Evolutionary conservation across 2,888 invertebrate genomes (phyloP).

Genomic region (Athripsodes cinereus): DNA sequence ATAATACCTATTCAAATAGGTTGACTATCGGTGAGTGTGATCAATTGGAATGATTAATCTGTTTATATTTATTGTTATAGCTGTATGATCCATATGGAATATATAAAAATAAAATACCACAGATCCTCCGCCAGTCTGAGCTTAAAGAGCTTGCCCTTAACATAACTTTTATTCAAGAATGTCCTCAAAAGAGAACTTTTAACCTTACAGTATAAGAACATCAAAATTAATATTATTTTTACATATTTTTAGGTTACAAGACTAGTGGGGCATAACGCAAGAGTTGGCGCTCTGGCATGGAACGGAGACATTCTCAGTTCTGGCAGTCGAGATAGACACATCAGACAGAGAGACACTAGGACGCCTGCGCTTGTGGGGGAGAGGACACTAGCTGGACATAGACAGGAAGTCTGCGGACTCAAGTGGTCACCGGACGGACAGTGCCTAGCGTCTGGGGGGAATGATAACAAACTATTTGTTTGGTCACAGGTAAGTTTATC

Average conservation of each 20-base stretch:
- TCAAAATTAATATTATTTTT: background rate
- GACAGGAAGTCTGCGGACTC: slow-evolving; percentile 95
- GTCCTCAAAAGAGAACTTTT: too few species aligned
- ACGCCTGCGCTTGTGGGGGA: slow-evolving; percentile 72
- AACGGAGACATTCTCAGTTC: slow-evolving; percentile 95
- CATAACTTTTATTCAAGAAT: too few species aligned
- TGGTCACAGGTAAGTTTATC: slow-evolving; percentile 70
- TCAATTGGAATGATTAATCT: too few species aligned
- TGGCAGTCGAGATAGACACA: slow-evolving; percentile 89
- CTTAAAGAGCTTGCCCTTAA: too few species aligned
- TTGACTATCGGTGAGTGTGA: too few species aligned
- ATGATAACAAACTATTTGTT: slow-evolving; percentile 92
- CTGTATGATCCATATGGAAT: too few species aligned
- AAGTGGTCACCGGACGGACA: slow-evolving; percentile 99
- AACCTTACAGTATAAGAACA: too few species aligned
- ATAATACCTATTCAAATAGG: too few species aligned
- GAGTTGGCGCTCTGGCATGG: slow-evolving; percentile 94
- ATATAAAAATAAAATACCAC: too few species aligned
- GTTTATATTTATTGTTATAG: too few species aligned
- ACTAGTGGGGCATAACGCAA: slow-evolving; percentile 85
- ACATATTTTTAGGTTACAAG: slow-evolving; percentile 62
- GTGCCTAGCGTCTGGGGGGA: slow-evolving; percentile 96
- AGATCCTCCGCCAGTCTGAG: too few species aligned
- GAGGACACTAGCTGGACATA: slow-evolving; percentile 81
- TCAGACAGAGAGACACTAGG: slow-evolving; percentile 90